Evolutionary conservation across 2,113 vertebrate species (phyloP), one percentile per base, ranked within the genome.

Genomic region (Psettodes erumei): DNA sequence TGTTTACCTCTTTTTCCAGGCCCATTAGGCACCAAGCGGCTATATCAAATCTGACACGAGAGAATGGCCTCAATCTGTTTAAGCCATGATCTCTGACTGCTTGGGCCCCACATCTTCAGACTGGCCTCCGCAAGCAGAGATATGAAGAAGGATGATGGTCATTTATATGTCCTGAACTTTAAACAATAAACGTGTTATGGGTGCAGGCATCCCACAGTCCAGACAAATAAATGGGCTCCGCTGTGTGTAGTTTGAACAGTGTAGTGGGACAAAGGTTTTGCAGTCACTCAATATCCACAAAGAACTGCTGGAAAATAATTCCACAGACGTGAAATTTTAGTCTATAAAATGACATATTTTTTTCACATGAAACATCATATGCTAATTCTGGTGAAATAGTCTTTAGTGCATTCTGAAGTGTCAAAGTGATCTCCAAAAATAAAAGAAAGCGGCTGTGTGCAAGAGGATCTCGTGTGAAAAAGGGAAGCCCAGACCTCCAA

Each of bases 1-100:
- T 88, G 90, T 93, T 93, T 89, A 89, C 89, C 83, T 91, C 86
- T 90, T 91, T 92, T 92, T 91, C 90, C 89, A 90, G 90, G 77
- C 80, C 88, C 89, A 89, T 93, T 89, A 90, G 87, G 86, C 88
- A 83, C 88, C 61, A 78, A 89, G 90, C 86, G 67, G 65, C 88
- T 92, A 91, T 92, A 91, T 93, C 90, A 92, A 88, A 84, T 86
- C 71, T 89, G 90, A 91, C 90, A 90, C 86, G n/a, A 81, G 80
- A 86, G 89, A 84, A 85, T 75, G 79, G 83, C 83, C 85, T 81
- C 84, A 80, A 77, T 92, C 92, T 93, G 91, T 90, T 93, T 86
- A 91, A 92, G 82, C 84, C 83, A 91, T 91, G 92, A 90, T 88
- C 89, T 82, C 76, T 85, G 83, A 71, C 78, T 86, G 78, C 77